Percentiles rank a stretch among this genome's conserved stretches.
These are phyloP conservation scores for Passer montanus DNA, from an alignment of 2,113 vertebrate species.

Conservation along the genomic window DNA sequence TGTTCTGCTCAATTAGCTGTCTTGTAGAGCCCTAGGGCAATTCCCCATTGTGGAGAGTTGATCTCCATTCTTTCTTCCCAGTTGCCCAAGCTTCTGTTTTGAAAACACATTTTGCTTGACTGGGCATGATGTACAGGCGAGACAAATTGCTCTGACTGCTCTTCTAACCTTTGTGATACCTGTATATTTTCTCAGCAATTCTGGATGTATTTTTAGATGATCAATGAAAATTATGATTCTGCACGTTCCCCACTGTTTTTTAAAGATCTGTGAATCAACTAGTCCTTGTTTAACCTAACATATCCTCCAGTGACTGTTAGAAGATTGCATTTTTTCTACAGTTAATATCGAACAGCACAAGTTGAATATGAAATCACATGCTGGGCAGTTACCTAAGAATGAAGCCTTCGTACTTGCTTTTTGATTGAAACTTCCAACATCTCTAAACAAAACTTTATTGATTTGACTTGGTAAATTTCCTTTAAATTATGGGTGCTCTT, in stretches of 20 bases:
- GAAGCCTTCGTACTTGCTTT: neutral
- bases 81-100: conserved; percentile 12
- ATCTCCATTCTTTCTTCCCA: neutral
- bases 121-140: neutral
- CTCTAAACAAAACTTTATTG: neutral
- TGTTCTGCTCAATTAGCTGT: conserved; percentile 8
- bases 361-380: neutral
- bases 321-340: neutral
- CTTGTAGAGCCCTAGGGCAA: neutral
- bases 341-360: neutral
- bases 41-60: neutral
- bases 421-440: neutral
- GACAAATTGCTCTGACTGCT: neutral
- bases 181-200: neutral
- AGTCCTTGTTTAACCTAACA: neutral
- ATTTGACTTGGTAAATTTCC: neutral
- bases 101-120: neutral
- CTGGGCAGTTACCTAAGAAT: neutral
- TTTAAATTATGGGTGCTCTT: neutral
- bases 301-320: neutral
- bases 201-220: neutral
- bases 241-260: neutral
- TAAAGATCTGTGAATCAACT: neutral
- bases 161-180: neutral
- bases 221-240: neutral